Percentiles rank a stretch among this genome's conserved stretches.
These are phyloP conservation scores for Polydesmus complanatus DNA, from an alignment of 2,888 invertebrate species.

Conservation along the genomic window DNA sequence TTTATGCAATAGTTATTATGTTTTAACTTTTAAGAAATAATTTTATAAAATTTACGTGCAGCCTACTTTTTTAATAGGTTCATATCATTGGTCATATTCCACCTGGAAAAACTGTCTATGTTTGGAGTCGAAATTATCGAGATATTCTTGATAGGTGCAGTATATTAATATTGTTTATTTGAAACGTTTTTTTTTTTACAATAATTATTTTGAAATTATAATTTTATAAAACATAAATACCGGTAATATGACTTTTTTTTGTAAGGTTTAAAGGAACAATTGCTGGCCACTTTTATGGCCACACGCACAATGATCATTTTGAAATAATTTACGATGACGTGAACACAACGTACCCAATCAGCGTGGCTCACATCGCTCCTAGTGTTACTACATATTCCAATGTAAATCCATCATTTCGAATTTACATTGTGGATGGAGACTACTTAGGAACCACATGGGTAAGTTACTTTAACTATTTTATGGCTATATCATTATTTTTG, in stretches of 20 bases:
- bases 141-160: slow-evolving; percentile 8
- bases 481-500: too few relatives aligned
- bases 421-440: slow-evolving; percentile 90
- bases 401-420: slow-evolving; percentile 86
- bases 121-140: slow-evolving; percentile 11
- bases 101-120: slow-evolving; percentile 6
- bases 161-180: neutral
- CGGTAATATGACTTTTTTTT: too few relatives aligned
- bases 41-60: too few relatives aligned
- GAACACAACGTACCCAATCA: slow-evolving; percentile 25
- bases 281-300: slow-evolving; percentile 40
- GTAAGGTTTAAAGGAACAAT: slow-evolving; percentile 32
- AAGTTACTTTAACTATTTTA: slow-evolving; percentile 30
- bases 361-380: slow-evolving; percentile 62
- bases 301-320: slow-evolving; percentile 51
- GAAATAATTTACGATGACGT: slow-evolving; percentile 31
- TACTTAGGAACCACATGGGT: slow-evolving; percentile 67
- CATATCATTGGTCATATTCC: slow-evolving; percentile 14
- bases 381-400: slow-evolving; percentile 87
- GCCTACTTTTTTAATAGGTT: slow-evolving; percentile 5
- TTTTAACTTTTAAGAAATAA: too few relatives aligned
- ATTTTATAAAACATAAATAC: too few relatives aligned
- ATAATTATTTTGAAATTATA: too few relatives aligned
- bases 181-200: neutral
- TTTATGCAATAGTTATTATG: too few relatives aligned